A percentile compares a stretch with the other conserved stretches of the same genome.
Conservation (phyloP, 2,113 vertebrate genomes). For the Prunella himalayana region DNA sequence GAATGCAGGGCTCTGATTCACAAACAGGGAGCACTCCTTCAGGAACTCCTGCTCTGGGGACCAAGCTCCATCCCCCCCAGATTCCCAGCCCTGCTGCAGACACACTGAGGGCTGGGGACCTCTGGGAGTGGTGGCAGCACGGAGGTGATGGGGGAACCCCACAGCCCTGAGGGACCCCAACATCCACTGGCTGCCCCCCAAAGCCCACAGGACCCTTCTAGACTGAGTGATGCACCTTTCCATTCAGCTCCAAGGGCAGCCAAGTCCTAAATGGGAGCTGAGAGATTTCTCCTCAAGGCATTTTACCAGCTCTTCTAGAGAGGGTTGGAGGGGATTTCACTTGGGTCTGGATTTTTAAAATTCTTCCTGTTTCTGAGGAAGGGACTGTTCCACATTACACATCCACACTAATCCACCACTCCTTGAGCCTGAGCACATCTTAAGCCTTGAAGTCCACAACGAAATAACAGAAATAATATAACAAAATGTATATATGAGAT, state of each 20-base stretch:
- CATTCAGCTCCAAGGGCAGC: background rate
- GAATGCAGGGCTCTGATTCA: background rate
- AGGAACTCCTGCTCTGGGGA: background rate
- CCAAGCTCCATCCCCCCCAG: background rate
- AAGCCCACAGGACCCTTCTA: background rate
- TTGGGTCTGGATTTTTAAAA: background rate
- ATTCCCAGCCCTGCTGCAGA: background rate
- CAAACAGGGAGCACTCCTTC: background rate
- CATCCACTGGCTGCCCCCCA: background rate
- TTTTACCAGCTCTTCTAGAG: background rate
- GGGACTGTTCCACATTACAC: background rate
- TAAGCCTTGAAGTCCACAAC: background rate
- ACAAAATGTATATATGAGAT: background rate
- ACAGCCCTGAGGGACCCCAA: background rate
- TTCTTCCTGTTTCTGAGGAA: background rate
- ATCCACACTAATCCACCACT: background rate
- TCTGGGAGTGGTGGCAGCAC: background rate
- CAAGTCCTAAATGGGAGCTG: background rate
- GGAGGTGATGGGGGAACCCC: background rate
- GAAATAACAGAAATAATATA: background rate
- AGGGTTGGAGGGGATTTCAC: background rate
- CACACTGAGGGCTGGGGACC: fast-evolving
- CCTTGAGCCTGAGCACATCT: background rate
- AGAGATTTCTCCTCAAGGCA: background rate
- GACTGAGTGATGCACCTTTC: background rate